Conservation (phyloP, 1,140 invertebrate genomes). For the Hypsibius dujardini region DNA sequence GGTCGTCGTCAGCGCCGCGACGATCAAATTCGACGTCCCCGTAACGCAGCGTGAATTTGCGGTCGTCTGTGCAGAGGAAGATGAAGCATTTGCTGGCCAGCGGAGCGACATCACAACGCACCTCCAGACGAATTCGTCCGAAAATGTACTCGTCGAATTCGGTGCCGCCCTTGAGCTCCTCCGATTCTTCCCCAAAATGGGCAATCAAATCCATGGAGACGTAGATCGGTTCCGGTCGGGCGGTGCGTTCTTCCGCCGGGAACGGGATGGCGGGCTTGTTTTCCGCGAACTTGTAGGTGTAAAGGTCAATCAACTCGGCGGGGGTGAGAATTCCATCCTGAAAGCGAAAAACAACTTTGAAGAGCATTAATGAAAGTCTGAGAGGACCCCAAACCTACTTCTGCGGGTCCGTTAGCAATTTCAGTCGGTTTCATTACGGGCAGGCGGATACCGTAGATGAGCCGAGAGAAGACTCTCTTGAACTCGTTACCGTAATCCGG, state of each 20-base stretch:
- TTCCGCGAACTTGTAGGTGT: background rate
- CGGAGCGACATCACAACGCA: background rate
- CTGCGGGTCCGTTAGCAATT: constrained; percentile 4
- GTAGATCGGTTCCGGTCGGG: background rate
- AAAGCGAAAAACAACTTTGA: background rate
- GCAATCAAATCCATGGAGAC: background rate
- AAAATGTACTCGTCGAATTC: background rate
- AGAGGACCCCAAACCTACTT: background rate
- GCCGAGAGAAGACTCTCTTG: background rate
- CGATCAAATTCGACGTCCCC: background rate
- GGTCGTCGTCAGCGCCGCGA: background rate
- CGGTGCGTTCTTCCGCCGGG: background rate
- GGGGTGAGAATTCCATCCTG: background rate
- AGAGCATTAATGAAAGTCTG: background rate
- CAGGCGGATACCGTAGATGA: background rate
- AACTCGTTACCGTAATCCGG: background rate
- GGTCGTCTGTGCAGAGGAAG: background rate
- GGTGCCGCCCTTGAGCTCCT: background rate
- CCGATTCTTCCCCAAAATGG: background rate
- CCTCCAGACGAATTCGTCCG: background rate
- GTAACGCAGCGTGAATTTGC: background rate
- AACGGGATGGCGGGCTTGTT: background rate
- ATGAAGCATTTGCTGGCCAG: background rate
- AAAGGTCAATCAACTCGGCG: background rate
- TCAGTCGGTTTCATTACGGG: background rate